phyloP scores from a whole-genome alignment of 2,797 vertebrate species.

The Peromyscus attwateri region DNA sequence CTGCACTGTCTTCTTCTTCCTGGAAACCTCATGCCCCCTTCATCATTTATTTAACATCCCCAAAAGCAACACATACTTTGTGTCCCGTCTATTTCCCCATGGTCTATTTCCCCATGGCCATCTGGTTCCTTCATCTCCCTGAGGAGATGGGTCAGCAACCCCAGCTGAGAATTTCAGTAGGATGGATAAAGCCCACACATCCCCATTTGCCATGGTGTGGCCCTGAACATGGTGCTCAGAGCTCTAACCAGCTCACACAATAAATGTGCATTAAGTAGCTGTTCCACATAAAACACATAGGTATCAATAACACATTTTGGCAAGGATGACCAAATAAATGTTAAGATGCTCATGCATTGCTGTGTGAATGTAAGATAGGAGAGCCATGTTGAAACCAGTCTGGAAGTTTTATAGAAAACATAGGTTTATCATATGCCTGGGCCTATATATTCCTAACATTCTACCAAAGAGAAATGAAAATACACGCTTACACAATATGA shows the following conservation, averaged over 20 bases:
- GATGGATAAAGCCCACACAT: background rate
- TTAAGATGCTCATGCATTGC: background rate
- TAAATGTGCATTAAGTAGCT: background rate
- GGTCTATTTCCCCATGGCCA: no score
- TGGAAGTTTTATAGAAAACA: background rate
- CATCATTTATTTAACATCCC: background rate
- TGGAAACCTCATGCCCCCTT: background rate
- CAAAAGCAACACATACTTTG: background rate
- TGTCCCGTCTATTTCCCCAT: background rate
- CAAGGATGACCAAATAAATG: background rate
- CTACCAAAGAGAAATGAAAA: constrained; percentile 17
- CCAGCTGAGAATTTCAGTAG: background rate
- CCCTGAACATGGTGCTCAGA: background rate
- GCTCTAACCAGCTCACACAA: background rate
- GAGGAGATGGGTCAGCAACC: background rate
- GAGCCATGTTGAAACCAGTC: background rate
- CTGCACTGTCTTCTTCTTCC: background rate
- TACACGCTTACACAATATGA: background rate
- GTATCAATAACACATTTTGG: background rate
- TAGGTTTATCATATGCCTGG: background rate
- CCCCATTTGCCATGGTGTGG: no score
- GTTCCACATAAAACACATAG: background rate
- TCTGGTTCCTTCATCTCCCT: background rate
- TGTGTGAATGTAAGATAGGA: background rate
- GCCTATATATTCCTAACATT: background rate